A percentile compares a stretch with the other conserved stretches of the same genome.
Evolutionary conservation across 92 coral and sea anemone genomes (phyloP).

Genomic region (Virgularia gustaviana): DNA sequence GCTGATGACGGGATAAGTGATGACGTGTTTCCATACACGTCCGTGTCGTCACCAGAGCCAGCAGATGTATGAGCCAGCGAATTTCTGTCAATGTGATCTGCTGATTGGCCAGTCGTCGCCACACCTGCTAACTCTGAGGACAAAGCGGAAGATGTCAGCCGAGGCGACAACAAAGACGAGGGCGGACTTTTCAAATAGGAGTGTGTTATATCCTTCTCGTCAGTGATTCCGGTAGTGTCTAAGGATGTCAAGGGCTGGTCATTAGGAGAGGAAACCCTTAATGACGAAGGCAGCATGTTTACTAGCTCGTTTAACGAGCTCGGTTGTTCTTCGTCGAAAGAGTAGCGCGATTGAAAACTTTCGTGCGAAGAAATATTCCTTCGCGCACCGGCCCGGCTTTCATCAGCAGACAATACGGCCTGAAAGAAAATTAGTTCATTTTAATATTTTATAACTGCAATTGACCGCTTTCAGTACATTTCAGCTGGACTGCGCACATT

Average conservation of each 20-base stretch:
- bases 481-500: too few relatives aligned
- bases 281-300: not conserved
- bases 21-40: slow-evolving; percentile 37
- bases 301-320: not conserved
- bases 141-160: not conserved
- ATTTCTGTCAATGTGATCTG: not conserved
- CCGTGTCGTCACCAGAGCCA: not conserved
- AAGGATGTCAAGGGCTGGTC: not conserved
- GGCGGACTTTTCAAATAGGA: not conserved
- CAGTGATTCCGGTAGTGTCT: slow-evolving; percentile 13
- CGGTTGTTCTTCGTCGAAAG: slow-evolving; percentile 1
- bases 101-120: not conserved
- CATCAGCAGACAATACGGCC: not conserved
- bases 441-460: too few relatives aligned
- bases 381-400: not conserved
- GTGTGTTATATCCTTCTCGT: not conserved
- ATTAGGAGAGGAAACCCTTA: slow-evolving; percentile 8
- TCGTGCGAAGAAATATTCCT: not conserved
- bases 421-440: too few relatives aligned
- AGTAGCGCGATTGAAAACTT: not conserved
- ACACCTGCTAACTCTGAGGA: not conserved
- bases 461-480: too few relatives aligned
- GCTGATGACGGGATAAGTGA: not conserved
- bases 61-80: slow-evolving; percentile 28
- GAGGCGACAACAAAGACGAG: slow-evolving; percentile 14